Base-by-base conservation (phyloP, 2,797 vertebrate species). In the Cuculus canorus region DNA sequence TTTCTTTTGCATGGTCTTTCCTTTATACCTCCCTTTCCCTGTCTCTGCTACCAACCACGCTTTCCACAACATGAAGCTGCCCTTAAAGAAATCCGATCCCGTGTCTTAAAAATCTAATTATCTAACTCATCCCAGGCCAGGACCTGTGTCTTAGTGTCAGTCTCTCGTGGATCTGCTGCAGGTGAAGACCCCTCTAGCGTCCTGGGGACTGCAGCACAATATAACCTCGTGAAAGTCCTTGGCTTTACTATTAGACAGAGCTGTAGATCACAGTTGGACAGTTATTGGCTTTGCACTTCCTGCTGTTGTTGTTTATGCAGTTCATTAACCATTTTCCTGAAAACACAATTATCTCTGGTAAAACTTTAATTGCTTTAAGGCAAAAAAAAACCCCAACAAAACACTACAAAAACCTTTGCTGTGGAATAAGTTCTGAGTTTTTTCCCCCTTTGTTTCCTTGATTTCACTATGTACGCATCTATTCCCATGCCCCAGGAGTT, bases 311-410 rank as follows among this genome's bases (percentile, higher is more conserved):
- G 91, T 82, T 97, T 95, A 95, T 93, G 93, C 90, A 96, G 78
- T 95, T 97, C 96, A 95, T 97, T 96, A 96, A 93, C 92, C 79
- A 35, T 96, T 93, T 79, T 93, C 88, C 90, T 95, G 94, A 97
- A 97, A 96, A 96, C 81, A 92, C 82, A 97, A 92, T 96, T 96
- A 96, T 94, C 90, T 94, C 91, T 91, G 96, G 77, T 84, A 96
- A 97, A 96, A 83, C 71, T 80, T 94, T 94, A 93, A 80, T 95
- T 93, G 88, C 82, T 94, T 64, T 50, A 32, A 57, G 35, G 9
- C 24, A n/a, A 27, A 56, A 39, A 50, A 25, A 93, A 92, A 80
- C 27, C 94, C 24, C 39, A 18, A 45, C 43, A 45, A 45, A 45
- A 27, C 25, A 52, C 50, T 16, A 52, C 88, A 88, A 90, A 64